Evolutionary conservation across 35 echinoderm and acorn worm genomes (phyloP).

Genomic region (Amphiura filiformis): DNA sequence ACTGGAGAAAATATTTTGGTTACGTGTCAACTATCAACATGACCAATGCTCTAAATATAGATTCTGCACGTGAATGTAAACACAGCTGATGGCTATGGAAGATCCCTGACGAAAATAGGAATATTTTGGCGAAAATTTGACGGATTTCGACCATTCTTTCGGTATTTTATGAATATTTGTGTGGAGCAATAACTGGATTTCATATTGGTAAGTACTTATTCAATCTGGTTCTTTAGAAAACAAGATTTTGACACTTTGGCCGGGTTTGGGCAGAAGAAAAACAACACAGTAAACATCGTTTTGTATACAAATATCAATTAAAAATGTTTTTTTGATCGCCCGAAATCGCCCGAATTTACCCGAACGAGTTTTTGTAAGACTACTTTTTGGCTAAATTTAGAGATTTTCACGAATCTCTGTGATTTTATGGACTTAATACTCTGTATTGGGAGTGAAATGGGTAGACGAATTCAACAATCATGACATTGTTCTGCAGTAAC

Average conservation of each 20-base stretch:
- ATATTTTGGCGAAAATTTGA: background rate
- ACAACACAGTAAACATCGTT: background rate
- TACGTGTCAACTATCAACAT: background rate
- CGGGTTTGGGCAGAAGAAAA: background rate
- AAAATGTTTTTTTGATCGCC: background rate
- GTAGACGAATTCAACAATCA: no score
- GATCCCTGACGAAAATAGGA: background rate
- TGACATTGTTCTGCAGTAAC: no score
- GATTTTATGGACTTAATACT: no score
- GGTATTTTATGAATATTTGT: background rate
- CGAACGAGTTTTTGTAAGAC: background rate
- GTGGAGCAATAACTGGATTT: background rate
- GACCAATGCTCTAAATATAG: background rate
- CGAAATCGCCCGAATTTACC: background rate
- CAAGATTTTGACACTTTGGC: background rate
- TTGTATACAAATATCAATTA: background rate
- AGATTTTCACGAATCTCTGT: no score
- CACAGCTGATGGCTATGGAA: background rate
- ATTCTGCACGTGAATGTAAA: background rate
- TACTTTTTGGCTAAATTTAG: background rate
- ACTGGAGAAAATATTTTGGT: background rate
- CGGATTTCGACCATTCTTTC: background rate
- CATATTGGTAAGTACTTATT: background rate
- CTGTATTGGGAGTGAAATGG: no score
- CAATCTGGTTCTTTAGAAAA: background rate